Base-by-base conservation (phyloP, 2,797 vertebrate genomes). In the Phoebastria nigripes region DNA sequence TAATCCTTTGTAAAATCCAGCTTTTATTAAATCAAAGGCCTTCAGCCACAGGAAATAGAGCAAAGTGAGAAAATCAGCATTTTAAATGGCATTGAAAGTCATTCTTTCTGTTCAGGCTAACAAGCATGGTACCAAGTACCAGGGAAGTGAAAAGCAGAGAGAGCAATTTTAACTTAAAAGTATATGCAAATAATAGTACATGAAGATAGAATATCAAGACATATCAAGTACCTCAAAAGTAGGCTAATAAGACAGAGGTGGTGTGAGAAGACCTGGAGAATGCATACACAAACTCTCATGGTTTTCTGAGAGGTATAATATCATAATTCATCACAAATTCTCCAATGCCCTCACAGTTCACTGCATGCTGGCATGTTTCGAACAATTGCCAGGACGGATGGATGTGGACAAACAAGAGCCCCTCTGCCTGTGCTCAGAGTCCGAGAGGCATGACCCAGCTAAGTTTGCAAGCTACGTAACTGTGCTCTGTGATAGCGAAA, bases 381-480 rank as follows among this genome's bases (percentile, higher is more conserved):
- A 51, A 70, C 20, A 42, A 4, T 15, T 41, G 22, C 13, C 22
- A 14, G 56, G 19, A 17, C 3, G 6, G 44, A 37, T 18, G 22
- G 25, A 52, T 21, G 9, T 49, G 39, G 54, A 39, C 21, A n/a
- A 26, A 71, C 2, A 66, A 26, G 9, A 69, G 44, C 25, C 12
- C 25, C 31, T 47, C 12, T 42, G 77, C 61, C 42, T 33, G 39
- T 13, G 31, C 67, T 51, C 61, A 7, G 15, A n/a, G 62, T 16
- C 41, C 0, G 1, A 8, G 44, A 51, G 42, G 19, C 58, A 28
- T 0, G 15, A 35, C 56, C 49, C 39, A 54, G 42, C 26, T 22
- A 33, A 8, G 37, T 20, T 4, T 20, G 47, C 41, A 25, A 55
- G 37, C 13, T 61, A 5, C 0, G 0, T 14, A n/a, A 21, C 15